Conservation (phyloP, 2,113 vertebrate genomes). For the Platichthys stellatus region DNA sequence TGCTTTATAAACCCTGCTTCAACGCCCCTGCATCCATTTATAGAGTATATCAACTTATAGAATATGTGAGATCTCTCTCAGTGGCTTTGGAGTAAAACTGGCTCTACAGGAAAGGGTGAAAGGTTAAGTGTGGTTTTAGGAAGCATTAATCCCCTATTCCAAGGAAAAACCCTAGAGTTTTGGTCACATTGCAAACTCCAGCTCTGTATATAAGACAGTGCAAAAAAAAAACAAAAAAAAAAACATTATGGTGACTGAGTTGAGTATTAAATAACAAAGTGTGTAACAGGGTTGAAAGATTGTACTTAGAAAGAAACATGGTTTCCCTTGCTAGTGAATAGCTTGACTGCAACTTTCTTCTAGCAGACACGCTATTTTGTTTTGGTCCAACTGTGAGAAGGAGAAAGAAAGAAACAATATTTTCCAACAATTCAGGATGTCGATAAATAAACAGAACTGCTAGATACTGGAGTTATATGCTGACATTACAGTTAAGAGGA, state of each 20-base stretch:
- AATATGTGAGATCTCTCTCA: constrained; percentile 28
- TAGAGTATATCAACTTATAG: neutral
- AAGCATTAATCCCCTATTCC: constrained; percentile 27
- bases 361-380: constrained; percentile 88
- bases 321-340: constrained; percentile 86
- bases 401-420: neutral
- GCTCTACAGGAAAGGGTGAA: neutral
- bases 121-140: constrained; percentile 18
- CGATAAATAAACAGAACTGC: neutral
- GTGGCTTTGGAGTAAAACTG: constrained; percentile 26
- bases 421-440: constrained; percentile 12
- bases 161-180: constrained; percentile 26
- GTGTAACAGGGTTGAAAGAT: constrained; percentile 26
- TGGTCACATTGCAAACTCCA: constrained; percentile 49
- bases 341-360: constrained; percentile 92
- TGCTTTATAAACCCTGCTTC: too few species aligned
- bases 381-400: constrained; percentile 88
- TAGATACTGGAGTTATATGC: neutral
- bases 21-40: too few species aligned
- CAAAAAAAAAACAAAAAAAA: neutral
- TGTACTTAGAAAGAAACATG: constrained; percentile 84
- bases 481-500: neutral
- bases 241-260: constrained; percentile 17
- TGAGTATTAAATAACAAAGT: constrained; percentile 30
- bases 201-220: constrained; percentile 14